Evolutionary conservation across 1,140 invertebrate genomes (phyloP).

Genomic region (Leptinotarsa defecta): DNA sequence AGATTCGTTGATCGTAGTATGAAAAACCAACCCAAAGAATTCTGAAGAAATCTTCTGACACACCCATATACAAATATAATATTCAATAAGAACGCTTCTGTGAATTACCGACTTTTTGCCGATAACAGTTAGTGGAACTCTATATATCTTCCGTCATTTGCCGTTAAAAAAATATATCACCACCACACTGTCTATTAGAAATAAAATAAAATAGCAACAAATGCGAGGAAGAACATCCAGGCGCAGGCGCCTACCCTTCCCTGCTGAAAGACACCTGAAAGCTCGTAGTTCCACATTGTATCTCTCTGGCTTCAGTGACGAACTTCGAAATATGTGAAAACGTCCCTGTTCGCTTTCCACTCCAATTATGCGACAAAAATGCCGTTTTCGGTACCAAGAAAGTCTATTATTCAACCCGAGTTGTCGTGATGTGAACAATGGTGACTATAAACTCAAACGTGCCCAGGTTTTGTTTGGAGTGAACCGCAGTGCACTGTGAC

Average conservation of each 20-base stretch:
- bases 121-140: not conserved
- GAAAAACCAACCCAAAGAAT: too few species aligned
- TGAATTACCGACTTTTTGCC: not conserved
- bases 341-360: not conserved
- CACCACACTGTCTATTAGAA: not conserved
- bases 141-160: not conserved
- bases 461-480: not conserved
- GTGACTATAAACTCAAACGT: not conserved
- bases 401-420: not conserved
- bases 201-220: slow-evolving; percentile 7
- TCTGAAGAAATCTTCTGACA: not conserved
- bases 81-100: not conserved
- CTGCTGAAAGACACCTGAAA: slow-evolving; percentile 5
- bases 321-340: not conserved
- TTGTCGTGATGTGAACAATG: not conserved
- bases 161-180: not conserved
- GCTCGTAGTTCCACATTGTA: slow-evolving; percentile 3
- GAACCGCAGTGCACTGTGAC: not conserved
- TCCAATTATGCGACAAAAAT: slow-evolving; percentile 6
- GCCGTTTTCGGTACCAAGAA: not conserved
- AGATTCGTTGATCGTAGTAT: too few species aligned
- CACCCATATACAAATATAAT: not conserved
- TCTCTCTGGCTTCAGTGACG: not conserved
- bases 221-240: not conserved
- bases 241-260: not conserved